Percentiles rank a stretch among this genome's conserved stretches.
phyloP scores from a whole-genome alignment of 2,888 invertebrate genomes.

The Pammene aurita region DNA sequence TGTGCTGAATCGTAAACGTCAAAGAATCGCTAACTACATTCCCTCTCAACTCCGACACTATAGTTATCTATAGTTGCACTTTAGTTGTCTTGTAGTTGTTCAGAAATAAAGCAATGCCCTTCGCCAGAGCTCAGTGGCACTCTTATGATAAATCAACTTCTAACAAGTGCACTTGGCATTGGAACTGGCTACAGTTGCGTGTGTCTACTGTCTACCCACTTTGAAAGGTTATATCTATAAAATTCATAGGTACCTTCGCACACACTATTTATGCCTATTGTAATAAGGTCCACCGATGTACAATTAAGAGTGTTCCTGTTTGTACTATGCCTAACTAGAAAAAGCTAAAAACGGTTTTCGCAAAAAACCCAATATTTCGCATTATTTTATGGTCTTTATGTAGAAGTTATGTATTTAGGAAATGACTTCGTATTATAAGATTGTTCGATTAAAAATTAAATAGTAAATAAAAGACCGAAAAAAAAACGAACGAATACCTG shows the following conservation, averaged over 20 bases:
- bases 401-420: no score
- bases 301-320: no score
- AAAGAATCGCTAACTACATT: neutral
- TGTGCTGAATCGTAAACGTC: neutral
- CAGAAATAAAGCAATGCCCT: constrained; percentile 7
- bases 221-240: neutral
- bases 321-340: no score
- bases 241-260: neutral
- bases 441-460: no score
- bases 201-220: neutral
- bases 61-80: neutral
- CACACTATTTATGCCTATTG: no score
- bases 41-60: neutral
- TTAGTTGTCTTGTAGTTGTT: neutral
- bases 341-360: no score
- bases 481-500: no score
- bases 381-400: no score
- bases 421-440: no score
- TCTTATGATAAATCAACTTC: constrained; percentile 22
- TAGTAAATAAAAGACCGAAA: no score
- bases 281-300: no score
- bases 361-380: no score
- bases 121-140: neutral
- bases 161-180: constrained; percentile 19
- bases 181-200: neutral